A percentile compares a stretch with the other conserved stretches of the same genome.
Evolutionary conservation across 1,140 invertebrate genomes (phyloP).

Genomic region (Drosophila funebris): DNA sequence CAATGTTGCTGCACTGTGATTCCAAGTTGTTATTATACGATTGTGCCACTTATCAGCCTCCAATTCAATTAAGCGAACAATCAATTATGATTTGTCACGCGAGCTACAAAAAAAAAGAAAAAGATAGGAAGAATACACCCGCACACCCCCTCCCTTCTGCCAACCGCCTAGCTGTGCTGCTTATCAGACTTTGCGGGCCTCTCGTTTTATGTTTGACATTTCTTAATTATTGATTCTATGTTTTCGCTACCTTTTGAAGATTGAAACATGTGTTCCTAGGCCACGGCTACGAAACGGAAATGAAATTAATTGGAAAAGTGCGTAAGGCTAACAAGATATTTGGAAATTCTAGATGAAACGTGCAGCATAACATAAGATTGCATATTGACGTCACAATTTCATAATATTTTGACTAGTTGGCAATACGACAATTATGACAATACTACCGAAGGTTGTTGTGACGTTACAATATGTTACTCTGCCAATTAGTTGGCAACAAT

Average conservation of each 20-base stretch:
- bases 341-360: slow-evolving; percentile 2
- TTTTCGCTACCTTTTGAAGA: slow-evolving; percentile 82
- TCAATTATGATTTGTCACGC: slow-evolving; percentile 82
- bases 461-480: too few species aligned
- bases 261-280: slow-evolving; percentile 70
- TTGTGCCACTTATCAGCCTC: slow-evolving; percentile 65
- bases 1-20: slow-evolving; percentile 1
- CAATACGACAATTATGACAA: too few species aligned
- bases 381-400: not conserved
- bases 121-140: slow-evolving; percentile 26
- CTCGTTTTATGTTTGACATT: slow-evolving; percentile 78
- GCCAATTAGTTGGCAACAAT: too few species aligned
- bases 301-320: slow-evolving; percentile 81
- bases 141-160: not conserved
- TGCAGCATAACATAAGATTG: not conserved
- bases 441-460: too few species aligned
- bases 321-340: slow-evolving; percentile 39
- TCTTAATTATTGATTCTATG: slow-evolving; percentile 82
- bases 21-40: not conserved
- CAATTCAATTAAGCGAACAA: slow-evolving; percentile 81
- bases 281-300: slow-evolving; percentile 65
- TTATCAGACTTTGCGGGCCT: slow-evolving; percentile 63
- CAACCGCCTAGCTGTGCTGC: not conserved
- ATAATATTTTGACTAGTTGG: not conserved
- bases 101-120: slow-evolving; percentile 54